phyloP scores from a whole-genome alignment of 2,797 vertebrate species.

The Fratercula arctica region DNA sequence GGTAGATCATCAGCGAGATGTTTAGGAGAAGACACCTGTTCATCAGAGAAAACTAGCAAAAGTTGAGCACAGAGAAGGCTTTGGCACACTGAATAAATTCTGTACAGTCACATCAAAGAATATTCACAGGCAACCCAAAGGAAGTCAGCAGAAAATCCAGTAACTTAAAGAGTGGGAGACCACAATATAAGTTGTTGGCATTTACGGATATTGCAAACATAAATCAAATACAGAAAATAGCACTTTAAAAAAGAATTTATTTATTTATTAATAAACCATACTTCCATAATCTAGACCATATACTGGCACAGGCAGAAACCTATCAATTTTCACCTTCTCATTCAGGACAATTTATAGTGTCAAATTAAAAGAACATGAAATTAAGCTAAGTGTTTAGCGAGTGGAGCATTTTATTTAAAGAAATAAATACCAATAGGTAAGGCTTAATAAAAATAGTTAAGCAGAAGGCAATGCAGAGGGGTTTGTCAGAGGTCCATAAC shows the following conservation, averaged over 20 bases:
- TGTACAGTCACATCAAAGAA: background rate
- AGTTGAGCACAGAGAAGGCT: background rate
- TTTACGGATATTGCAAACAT: constrained; percentile 46
- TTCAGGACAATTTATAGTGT: background rate
- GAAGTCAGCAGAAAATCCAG: constrained; percentile 20
- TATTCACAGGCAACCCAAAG: background rate
- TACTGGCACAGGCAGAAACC: background rate
- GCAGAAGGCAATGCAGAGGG: constrained; percentile 1
- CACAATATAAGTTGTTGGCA: background rate
- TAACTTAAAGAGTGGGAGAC: background rate
- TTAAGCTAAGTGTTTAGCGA: background rate
- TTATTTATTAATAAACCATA: constrained; percentile 15
- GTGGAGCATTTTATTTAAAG: background rate
- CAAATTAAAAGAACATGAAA: constrained; percentile 12
- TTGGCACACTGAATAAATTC: background rate
- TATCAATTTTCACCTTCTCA: background rate
- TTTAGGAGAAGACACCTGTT: background rate
- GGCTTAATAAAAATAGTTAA: constrained; percentile 37
- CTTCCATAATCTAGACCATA: constrained; percentile 35
- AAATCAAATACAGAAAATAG: constrained; percentile 55
- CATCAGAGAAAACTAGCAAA: background rate
- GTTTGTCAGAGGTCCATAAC: background rate
- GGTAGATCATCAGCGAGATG: background rate
- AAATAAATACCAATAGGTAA: constrained; percentile 22
- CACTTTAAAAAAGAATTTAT: background rate